Percentiles rank a stretch among this genome's conserved stretches.
These are phyloP conservation scores for Brachionus plicatilis DNA, from an alignment of 1,140 invertebrate genomes.

Conservation along the genomic window DNA sequence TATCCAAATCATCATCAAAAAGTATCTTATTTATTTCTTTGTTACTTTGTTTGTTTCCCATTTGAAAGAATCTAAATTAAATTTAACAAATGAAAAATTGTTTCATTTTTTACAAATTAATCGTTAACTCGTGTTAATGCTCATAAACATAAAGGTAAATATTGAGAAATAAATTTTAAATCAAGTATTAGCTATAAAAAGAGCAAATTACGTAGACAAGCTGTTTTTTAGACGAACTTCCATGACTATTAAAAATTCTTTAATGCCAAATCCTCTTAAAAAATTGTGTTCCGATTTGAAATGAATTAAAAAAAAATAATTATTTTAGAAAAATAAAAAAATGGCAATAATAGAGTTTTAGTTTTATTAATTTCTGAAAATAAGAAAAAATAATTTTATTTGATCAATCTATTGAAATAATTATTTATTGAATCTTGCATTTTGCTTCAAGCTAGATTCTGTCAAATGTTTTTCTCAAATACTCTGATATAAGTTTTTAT, in stretches of 20 bases:
- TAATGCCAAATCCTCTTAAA: neutral
- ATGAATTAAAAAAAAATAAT: neutral
- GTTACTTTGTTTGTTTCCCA: conserved; percentile 15
- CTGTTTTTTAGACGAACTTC: neutral
- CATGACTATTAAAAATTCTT: neutral
- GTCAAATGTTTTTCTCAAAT: neutral
- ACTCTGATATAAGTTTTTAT: neutral
- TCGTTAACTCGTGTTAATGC: neutral
- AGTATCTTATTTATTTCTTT: conserved; percentile 5
- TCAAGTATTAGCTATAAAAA: neutral
- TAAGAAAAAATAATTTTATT: neutral
- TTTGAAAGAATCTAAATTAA: neutral
- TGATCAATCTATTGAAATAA: conserved; percentile 16
- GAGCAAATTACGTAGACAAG: neutral
- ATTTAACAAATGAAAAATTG: neutral
- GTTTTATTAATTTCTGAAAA: neutral
- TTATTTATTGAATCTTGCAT: neutral
- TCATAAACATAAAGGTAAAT: neutral
- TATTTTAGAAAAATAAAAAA: neutral
- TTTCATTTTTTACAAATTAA: neutral
- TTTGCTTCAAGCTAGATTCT: neutral
- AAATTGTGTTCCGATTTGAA: neutral
- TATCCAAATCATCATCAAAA: conserved; percentile 17
- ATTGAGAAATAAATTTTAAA: neutral
- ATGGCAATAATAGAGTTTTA: neutral